These are phyloP conservation scores for Ichneumoninae sp. DNA, from an alignment of 2,888 invertebrate species.

Conservation along the genomic window DNA sequence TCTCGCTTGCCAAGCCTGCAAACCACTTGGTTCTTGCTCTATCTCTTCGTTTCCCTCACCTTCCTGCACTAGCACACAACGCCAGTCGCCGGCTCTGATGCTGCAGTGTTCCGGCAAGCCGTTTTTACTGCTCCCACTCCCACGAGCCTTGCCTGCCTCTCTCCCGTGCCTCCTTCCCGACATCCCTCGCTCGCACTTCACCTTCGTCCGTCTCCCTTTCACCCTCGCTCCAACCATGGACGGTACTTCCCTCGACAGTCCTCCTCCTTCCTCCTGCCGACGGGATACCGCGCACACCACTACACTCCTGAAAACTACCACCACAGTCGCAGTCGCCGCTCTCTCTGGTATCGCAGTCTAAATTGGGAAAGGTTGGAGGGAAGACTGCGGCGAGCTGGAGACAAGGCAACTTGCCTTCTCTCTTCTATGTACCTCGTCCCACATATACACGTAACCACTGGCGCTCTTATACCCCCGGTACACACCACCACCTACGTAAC, in stretches of 20 bases:
- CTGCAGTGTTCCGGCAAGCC: slow-evolving; percentile 31
- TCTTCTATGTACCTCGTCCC: slow-evolving; percentile 41
- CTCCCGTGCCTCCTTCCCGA: slow-evolving; percentile 45
- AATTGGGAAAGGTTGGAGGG: slow-evolving; percentile 79
- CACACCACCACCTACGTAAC: slow-evolving; percentile 1
- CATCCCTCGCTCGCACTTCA: slow-evolving; percentile 45
- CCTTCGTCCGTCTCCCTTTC: slow-evolving; percentile 43
- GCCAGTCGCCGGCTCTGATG: slow-evolving; percentile 3
- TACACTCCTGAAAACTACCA: background rate
- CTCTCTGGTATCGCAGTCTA: slow-evolving; percentile 73
- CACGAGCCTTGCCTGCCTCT: slow-evolving; percentile 47
- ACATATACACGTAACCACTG: slow-evolving; percentile 38
- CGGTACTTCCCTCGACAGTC: slow-evolving; percentile 52
- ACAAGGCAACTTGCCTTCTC: slow-evolving; percentile 73
- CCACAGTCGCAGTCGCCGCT: slow-evolving; percentile 46
- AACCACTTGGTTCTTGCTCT: slow-evolving; percentile 46
- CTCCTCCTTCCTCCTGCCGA: slow-evolving; percentile 41
- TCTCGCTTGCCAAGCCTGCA: slow-evolving; percentile 51
- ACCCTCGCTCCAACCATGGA: slow-evolving; percentile 35
- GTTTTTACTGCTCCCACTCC: slow-evolving; percentile 61
- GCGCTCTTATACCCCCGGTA: slow-evolving; percentile 8
- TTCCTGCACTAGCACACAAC: slow-evolving; percentile 17
- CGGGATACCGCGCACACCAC: slow-evolving; percentile 13
- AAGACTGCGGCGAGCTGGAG: slow-evolving; percentile 66
- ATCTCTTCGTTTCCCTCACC: slow-evolving; percentile 15